Conservation (phyloP, 1,140 invertebrate genomes). For the Microplitis demolitor region DNA sequence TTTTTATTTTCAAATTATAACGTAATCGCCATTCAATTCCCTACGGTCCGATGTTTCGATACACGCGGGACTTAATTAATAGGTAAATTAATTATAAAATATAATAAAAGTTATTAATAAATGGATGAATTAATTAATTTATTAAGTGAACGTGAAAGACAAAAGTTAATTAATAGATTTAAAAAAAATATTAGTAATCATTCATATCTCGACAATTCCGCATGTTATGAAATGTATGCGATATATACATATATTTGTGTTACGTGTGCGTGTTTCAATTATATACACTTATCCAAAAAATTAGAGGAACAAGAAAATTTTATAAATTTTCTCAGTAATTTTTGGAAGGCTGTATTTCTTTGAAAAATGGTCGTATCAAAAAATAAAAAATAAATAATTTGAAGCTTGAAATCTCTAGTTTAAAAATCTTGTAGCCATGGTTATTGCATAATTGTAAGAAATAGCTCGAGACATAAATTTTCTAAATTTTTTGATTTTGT, state of each 20-base stretch:
- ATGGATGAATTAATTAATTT: neutral
- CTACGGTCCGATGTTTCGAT: slow-evolving; percentile 10
- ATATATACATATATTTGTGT: slow-evolving; percentile 13
- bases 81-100: neutral
- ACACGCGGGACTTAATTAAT: neutral
- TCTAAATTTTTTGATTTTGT: no score
- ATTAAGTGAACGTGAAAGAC: slow-evolving; percentile 15
- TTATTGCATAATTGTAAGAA: no score
- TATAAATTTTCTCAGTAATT: no score
- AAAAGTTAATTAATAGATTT: neutral
- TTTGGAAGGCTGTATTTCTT: no score
- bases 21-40: slow-evolving; percentile 24
- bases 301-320: no score
- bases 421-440: no score
- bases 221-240: neutral
- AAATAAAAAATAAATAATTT: no score
- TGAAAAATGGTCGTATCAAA: no score
- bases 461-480: no score
- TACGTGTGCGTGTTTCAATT: slow-evolving; percentile 48
- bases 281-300: neutral
- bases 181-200: neutral
- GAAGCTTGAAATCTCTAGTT: no score
- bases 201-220: neutral
- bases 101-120: slow-evolving; percentile 18
- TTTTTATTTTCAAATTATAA: neutral